Conservation (phyloP, 2,888 invertebrate genomes). For the Mylabris sibirica region DNA sequence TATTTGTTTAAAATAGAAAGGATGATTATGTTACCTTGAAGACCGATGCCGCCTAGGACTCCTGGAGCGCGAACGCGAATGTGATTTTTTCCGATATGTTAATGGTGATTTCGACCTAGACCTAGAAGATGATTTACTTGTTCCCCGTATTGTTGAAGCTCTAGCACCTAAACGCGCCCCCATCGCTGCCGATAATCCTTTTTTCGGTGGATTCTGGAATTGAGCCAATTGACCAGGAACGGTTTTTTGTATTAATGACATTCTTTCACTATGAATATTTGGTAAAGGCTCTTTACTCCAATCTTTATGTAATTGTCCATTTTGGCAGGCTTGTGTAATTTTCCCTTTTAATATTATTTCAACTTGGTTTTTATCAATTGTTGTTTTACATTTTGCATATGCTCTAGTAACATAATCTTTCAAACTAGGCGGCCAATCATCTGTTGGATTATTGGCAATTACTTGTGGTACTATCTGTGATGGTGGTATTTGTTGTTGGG, state of each 20-base stretch:
- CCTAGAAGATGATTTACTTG: conserved; percentile 59
- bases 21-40: conserved; percentile 51
- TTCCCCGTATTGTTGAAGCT: conserved; percentile 58
- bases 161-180: conserved; percentile 68
- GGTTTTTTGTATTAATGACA: conserved; percentile 67
- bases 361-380: conserved; percentile 91
- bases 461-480: conserved; percentile 49
- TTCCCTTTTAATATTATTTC: conserved; percentile 94
- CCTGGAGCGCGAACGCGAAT: conserved; percentile 42
- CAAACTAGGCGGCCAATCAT: conserved; percentile 80
- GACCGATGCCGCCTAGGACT: conserved; percentile 53
- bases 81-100: conserved; percentile 39
- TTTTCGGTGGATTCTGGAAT: conserved; percentile 65
- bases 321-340: conserved; percentile 88
- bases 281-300: conserved; percentile 96
- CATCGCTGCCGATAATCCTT: conserved; percentile 66
- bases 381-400: conserved; percentile 88
- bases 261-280: conserved; percentile 81
- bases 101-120: conserved; percentile 53
- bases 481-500: conserved; percentile 30
- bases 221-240: conserved; percentile 67
- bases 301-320: conserved; percentile 89
- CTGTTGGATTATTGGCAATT: conserved; percentile 66
- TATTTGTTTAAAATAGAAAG: not conserved
- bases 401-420: conserved; percentile 91